Evolutionary conservation across 2,888 invertebrate genomes (phyloP), one percentile per base, ranked within the genome.

Genomic region (Pterostichus madidus): DNA sequence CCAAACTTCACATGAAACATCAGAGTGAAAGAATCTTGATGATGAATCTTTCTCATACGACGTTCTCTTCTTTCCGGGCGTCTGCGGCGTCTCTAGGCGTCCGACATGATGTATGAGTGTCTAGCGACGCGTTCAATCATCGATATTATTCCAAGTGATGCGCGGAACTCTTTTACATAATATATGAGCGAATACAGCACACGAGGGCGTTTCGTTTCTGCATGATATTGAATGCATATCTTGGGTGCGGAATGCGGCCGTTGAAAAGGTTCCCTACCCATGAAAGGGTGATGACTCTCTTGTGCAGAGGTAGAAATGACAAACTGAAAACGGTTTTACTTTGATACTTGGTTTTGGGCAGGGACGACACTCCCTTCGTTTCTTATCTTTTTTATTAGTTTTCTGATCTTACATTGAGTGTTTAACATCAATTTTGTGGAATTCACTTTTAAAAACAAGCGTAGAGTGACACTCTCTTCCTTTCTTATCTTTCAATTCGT

Each of bases 131-230:
- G 81, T 81, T 81, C 81, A 81, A 81, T 81, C 81, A 81, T 81
- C 81, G 81, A 81, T 81, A 81, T 81, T 81, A 81, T 81, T 56
- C 80, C 71, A 56, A 80, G 81, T 75, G 81, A 81, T 68, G 81
- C 46, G 39, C 13, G 53, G 73, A 59, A 56, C 75, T 81, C 75
- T 81, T 81, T 81, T 81, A 75, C 81, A 81, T 81, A 81, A 81
- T 81, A 81, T 81, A 81, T 81, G 81, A 81, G 81, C 53, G 75
- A 49, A 64, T 31, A 64, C 31, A 32, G 7, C 5, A n/a, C 64
- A 10, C 31, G 11, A 24, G 35, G 13, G 73, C 44, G 39, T 32
- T 24, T 68, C 31, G 35, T 44, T 24, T 76, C 35, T 53, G 52
- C 44, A 53, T 52, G 53, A 56, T 77, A 77, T 77, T 77, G 77